Evolutionary conservation across 2,888 invertebrate species (phyloP).

Genomic region (Andrena haemorrhoa): DNA sequence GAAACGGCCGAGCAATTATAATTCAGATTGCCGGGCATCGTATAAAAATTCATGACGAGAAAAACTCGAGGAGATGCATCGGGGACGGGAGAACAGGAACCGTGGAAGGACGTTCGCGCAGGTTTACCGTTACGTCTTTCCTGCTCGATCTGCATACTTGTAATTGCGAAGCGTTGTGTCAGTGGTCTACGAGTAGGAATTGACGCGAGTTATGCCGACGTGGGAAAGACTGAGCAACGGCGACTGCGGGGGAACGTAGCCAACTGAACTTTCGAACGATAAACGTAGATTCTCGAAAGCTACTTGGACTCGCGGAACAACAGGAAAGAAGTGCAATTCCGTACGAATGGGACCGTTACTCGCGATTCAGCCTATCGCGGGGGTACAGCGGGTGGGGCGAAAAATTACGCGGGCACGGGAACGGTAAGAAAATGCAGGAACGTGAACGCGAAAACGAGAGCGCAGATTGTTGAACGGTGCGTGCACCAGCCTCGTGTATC

Average conservation of each 20-base stretch:
- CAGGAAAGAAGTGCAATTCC: constrained; percentile 3
- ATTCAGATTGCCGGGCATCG: constrained; percentile 33
- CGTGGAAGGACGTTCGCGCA: not conserved
- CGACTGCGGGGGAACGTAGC: too few species aligned
- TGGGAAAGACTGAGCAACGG: too few species aligned
- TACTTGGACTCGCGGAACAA: not conserved
- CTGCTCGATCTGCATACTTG: constrained; percentile 6
- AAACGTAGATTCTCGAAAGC: constrained; percentile 1
- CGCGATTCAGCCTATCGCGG: not conserved
- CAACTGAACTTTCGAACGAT: not conserved
- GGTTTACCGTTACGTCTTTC: constrained; percentile 19
- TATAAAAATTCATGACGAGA: constrained; percentile 50
- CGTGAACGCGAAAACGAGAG: constrained; percentile 3
- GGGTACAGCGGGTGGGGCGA: not conserved
- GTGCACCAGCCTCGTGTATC: constrained; percentile 71
- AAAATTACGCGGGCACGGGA: constrained; percentile 4
- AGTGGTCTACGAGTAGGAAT: not conserved
- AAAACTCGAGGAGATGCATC: constrained; percentile 6
- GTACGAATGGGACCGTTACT: constrained; percentile 1
- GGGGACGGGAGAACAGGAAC: constrained; percentile 19
- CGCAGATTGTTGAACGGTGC: constrained; percentile 60
- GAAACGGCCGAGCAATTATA: constrained; percentile 48
- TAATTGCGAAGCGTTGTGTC: not conserved
- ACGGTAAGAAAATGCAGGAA: constrained; percentile 20
- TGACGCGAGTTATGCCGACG: too few species aligned